Percentiles rank a stretch among this genome's conserved stretches.
Conservation (phyloP, 2,797 vertebrate genomes). For the Pseudochaenichthys georgianus region DNA sequence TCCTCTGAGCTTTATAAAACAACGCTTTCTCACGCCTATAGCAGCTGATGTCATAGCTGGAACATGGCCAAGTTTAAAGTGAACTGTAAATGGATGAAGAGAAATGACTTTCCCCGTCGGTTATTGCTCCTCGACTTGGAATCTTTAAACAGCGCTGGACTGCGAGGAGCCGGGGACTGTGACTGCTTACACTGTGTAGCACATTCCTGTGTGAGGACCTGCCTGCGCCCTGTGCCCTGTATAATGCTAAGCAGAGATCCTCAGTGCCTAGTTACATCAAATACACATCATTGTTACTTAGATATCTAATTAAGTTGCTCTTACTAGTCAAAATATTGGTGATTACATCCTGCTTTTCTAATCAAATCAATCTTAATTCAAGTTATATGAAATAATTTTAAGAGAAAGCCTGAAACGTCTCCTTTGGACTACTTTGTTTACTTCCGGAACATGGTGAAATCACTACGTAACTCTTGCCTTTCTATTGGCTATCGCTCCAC, state of each 20-base stretch:
- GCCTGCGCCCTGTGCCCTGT: slow-evolving; percentile 37
- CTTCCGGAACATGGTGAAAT: too few relatives aligned
- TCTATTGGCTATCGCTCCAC: too few relatives aligned
- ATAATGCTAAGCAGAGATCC: slow-evolving; percentile 15
- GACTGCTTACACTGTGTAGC: slow-evolving; percentile 42
- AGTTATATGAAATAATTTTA: too few relatives aligned
- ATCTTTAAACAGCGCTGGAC: slow-evolving; percentile 63
- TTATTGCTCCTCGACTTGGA: slow-evolving; percentile 62
- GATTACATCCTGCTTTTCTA: too few relatives aligned
- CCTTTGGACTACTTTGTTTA: too few relatives aligned
- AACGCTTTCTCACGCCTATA: slow-evolving; percentile 82
- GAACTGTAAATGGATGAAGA: slow-evolving; percentile 77
- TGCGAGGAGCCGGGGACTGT: slow-evolving; percentile 41
- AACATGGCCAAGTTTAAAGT: slow-evolving; percentile 75
- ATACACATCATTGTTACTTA: too few relatives aligned
- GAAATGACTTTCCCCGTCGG: slow-evolving; percentile 62
- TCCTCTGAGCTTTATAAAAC: slow-evolving; percentile 73
- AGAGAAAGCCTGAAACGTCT: too few relatives aligned
- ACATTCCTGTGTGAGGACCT: slow-evolving; percentile 65
- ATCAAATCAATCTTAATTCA: too few relatives aligned
- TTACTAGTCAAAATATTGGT: too few relatives aligned
- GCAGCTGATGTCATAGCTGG: slow-evolving; percentile 81
- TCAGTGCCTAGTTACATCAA: too few relatives aligned
- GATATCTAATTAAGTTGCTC: too few relatives aligned
- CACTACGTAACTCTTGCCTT: too few relatives aligned